phyloP scores from a whole-genome alignment of 2,113 vertebrate species.

The Rattus rattus region DNA sequence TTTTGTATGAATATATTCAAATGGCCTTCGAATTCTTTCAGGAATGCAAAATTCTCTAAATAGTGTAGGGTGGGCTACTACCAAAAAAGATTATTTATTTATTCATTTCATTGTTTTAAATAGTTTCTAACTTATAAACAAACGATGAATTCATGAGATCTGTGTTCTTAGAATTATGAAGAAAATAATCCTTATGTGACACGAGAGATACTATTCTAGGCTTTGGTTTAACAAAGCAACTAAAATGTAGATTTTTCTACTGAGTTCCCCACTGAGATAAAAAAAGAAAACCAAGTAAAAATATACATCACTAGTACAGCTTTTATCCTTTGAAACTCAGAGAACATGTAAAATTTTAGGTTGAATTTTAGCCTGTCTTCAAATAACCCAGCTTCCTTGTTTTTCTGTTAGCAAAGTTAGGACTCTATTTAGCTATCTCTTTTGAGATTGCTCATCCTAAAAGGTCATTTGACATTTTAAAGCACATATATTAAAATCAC shows the following conservation, averaged over 20 bases:
- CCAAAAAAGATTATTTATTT: not conserved
- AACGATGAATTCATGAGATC: not conserved
- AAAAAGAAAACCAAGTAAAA: not conserved
- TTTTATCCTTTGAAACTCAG: conserved; percentile 3
- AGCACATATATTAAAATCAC: not conserved
- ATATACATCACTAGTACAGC: not conserved
- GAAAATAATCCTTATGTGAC: not conserved
- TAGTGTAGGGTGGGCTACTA: rapidly evolving
- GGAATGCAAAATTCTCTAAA: not conserved
- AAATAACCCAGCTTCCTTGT: not conserved
- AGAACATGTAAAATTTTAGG: not conserved
- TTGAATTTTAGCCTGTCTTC: not conserved
- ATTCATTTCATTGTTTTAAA: not conserved
- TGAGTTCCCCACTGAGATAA: not conserved
- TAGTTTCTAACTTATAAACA: not conserved
- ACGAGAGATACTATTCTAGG: not conserved
- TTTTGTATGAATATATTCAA: not conserved
- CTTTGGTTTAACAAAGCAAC: not conserved
- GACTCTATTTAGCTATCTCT: not conserved
- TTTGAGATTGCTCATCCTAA: not conserved
- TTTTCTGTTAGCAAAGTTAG: not conserved
- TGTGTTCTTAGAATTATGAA: not conserved
- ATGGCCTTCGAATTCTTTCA: not conserved
- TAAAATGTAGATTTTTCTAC: not conserved
- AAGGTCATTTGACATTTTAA: not conserved